Evolutionary conservation across 2,888 invertebrate species (phyloP).

Genomic region (Sepiola atlantica): DNA sequence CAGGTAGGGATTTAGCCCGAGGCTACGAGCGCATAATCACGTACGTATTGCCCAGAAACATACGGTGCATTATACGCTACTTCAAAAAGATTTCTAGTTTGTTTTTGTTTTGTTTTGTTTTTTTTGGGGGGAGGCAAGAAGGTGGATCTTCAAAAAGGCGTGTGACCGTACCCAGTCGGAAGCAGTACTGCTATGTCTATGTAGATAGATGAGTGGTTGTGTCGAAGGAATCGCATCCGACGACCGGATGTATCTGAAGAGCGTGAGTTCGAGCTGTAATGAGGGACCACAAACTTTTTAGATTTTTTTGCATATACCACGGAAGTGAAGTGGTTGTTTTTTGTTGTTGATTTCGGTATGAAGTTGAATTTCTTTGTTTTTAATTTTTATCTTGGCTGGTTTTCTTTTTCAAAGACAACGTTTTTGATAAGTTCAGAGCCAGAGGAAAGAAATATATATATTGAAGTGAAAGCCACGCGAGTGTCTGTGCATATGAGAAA

Average conservation of each 20-base stretch:
- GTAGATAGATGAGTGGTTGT: not conserved
- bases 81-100: not conserved
- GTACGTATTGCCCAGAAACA: not conserved
- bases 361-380: not conserved
- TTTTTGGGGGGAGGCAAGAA: too few species aligned
- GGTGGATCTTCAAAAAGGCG: not conserved
- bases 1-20: slow-evolving; percentile 4
- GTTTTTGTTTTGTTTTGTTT: too few species aligned
- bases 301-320: not conserved
- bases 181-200: not conserved
- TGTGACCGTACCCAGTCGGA: not conserved
- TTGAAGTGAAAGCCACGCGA: not conserved
- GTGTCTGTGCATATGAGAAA: not conserved
- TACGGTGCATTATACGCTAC: not conserved
- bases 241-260: not conserved
- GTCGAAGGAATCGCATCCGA: not conserved
- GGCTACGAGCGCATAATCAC: not conserved
- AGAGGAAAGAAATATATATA: not conserved
- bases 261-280: not conserved
- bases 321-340: not conserved
- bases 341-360: not conserved
- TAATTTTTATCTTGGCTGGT: not conserved
- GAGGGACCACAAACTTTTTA: not conserved
- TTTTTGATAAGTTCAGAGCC: not conserved
- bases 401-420: not conserved